These are phyloP conservation scores for Sarcophaga subvicina DNA, from an alignment of 2,888 invertebrate genomes.

Conservation along the genomic window DNA sequence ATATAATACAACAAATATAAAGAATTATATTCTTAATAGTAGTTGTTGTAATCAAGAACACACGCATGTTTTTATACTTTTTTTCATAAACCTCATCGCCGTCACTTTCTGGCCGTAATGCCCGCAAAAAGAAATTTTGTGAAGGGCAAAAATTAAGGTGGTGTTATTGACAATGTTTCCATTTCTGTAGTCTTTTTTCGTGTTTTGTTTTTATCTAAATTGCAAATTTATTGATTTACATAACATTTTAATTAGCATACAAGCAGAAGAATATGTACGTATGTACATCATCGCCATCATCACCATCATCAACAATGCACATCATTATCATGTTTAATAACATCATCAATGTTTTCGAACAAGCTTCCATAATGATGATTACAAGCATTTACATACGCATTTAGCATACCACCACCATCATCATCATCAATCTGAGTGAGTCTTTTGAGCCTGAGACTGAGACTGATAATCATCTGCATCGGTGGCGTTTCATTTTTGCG, in stretches of 20 bases:
- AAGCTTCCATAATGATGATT: constrained; percentile 8
- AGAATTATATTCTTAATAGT: no score
- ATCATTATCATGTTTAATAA: background rate
- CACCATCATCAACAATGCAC: background rate
- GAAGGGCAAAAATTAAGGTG: constrained; percentile 10
- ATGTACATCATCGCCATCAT: constrained; percentile 44
- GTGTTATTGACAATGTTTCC: constrained; percentile 16
- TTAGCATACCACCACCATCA: background rate
- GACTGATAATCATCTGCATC: background rate
- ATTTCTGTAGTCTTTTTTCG: background rate
- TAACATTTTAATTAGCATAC: constrained; percentile 66
- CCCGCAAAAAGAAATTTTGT: background rate
- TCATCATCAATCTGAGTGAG: background rate
- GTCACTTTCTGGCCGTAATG: background rate
- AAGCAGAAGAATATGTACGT: constrained; percentile 24
- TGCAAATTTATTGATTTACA: constrained; percentile 69
- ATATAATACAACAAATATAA: no score
- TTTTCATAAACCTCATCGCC: background rate
- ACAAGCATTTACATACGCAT: background rate
- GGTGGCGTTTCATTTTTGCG: background rate
- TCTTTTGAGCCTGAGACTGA: no score
- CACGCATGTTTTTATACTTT: constrained; percentile 16
- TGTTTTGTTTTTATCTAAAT: constrained; percentile 60
- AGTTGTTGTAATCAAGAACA: constrained; percentile 23
- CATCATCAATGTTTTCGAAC: constrained; percentile 20